A percentile compares a stretch with the other conserved stretches of the same genome.
These are phyloP conservation scores for Dreissena polymorpha DNA, from an alignment of 1,140 invertebrate species.

Conservation along the genomic window DNA sequence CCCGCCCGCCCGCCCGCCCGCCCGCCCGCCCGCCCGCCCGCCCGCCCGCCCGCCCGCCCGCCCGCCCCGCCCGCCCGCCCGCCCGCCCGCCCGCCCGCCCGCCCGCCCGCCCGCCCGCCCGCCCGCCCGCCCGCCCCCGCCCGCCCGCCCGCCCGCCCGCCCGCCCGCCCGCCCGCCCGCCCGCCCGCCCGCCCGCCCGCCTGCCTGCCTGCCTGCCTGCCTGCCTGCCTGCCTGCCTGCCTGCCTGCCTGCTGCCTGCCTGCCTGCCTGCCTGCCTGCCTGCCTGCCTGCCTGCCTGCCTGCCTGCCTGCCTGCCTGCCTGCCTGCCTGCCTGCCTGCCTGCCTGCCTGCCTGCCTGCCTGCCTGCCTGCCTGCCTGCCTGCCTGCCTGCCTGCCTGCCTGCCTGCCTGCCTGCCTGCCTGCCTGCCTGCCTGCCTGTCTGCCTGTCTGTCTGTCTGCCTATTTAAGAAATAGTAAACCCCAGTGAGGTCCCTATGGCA, in stretches of 20 bases:
- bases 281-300: constrained; percentile 24
- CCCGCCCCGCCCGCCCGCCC: constrained; percentile 5
- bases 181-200: too few species aligned
- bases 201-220: constrained; percentile 25
- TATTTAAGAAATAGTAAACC: too few species aligned
- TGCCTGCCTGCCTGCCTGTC: too few species aligned
- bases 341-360: too few species aligned
- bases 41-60: not conserved
- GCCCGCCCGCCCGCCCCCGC: constrained; percentile 11
- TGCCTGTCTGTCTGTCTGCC: too few species aligned
- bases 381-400: too few species aligned
- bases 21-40: not conserved
- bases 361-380: too few species aligned
- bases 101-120: constrained; percentile 8
- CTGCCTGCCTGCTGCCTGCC: too few species aligned
- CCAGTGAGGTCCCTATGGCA: too few species aligned
- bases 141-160: constrained; percentile 12
- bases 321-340: too few species aligned
- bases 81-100: constrained; percentile 12
- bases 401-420: too few species aligned
- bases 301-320: constrained; percentile 24
- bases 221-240: constrained; percentile 24
- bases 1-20: not conserved
- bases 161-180: constrained; percentile 13
- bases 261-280: constrained; percentile 24